Evolutionary conservation across 2,888 invertebrate genomes (phyloP).

Genomic region (Serripes groenlandicus): DNA sequence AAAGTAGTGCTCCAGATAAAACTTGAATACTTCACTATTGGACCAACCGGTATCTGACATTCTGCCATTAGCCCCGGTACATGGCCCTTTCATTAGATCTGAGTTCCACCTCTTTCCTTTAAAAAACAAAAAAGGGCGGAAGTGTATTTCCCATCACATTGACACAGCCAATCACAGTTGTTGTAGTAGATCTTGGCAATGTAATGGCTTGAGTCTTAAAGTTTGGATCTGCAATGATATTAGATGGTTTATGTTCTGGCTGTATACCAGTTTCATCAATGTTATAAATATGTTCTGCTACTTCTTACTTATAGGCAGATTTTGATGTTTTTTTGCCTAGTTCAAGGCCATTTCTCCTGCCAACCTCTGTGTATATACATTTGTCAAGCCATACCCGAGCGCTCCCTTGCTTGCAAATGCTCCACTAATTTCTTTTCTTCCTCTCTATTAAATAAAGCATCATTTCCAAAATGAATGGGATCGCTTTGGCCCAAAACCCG

Average conservation of each 20-base stretch:
- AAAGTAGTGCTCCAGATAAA: slow-evolving; percentile 39
- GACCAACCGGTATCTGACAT: slow-evolving; percentile 44
- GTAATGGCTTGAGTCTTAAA: slow-evolving; percentile 32
- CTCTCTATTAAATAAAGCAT: slow-evolving; percentile 20
- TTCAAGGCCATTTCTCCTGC: slow-evolving; percentile 24
- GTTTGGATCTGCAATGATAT: slow-evolving; percentile 16
- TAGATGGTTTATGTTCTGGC: slow-evolving; percentile 37
- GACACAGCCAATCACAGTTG: slow-evolving; percentile 44
- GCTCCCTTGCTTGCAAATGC: slow-evolving; percentile 18
- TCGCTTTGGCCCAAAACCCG: slow-evolving; percentile 2
- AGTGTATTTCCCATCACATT: slow-evolving; percentile 33
- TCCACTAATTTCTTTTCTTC: slow-evolving; percentile 14
- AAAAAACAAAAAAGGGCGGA: slow-evolving; percentile 38
- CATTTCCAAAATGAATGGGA: slow-evolving; percentile 13
- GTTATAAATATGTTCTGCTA: slow-evolving; percentile 28
- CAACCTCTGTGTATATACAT: neutral
- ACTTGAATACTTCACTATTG: slow-evolving; percentile 24
- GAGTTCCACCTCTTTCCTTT: slow-evolving; percentile 36
- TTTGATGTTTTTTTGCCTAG: neutral
- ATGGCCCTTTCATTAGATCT: slow-evolving; percentile 29
- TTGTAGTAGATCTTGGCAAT: slow-evolving; percentile 36
- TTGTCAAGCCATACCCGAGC: slow-evolving; percentile 14
- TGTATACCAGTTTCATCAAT: slow-evolving; percentile 45
- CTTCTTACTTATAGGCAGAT: slow-evolving; percentile 15
- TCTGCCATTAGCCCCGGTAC: slow-evolving; percentile 14